A percentile compares a stretch with the other conserved stretches of the same genome.
Conservation (phyloP, 2,113 vertebrate genomes). For the Pygoscelis adeliae region DNA sequence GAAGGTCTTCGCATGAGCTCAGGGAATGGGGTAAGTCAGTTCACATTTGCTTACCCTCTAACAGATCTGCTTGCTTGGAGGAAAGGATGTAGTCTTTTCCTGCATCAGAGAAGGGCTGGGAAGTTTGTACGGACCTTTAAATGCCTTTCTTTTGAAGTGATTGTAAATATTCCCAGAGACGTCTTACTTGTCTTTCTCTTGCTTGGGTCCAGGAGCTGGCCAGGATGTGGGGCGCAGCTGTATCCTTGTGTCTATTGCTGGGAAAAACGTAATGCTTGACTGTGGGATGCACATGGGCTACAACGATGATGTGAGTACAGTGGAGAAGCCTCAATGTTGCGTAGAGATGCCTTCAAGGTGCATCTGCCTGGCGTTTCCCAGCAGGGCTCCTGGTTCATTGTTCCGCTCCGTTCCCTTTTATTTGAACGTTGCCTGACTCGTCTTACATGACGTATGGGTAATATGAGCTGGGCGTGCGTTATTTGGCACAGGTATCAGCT, state of each 20-base stretch:
- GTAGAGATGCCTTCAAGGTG: not conserved
- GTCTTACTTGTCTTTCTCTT: not conserved
- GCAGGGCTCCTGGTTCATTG: not conserved
- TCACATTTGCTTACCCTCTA: not conserved
- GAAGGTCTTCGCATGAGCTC: not conserved
- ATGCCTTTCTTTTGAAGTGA: too few relatives aligned
- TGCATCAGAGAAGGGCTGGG: not conserved
- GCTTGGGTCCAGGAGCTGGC: conserved; percentile 82
- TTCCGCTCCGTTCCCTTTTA: not conserved
- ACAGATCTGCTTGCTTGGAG: not conserved
- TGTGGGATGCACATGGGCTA: conserved; percentile 99
- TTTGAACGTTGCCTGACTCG: not conserved
- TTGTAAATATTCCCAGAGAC: not conserved
- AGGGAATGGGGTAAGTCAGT: not conserved
- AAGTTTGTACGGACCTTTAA: not conserved
- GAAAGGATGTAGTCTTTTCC: not conserved
- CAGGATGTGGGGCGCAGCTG: conserved; percentile 98
- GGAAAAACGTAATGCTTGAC: conserved; percentile 97
- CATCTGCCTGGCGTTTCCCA: not conserved
- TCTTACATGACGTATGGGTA: fast-evolving
- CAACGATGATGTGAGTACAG: conserved; percentile 89
- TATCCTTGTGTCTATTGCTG: conserved; percentile 92
- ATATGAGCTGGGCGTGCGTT: fast-evolving
- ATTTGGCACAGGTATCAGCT: fast-evolving
- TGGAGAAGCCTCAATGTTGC: fast-evolving